Evolutionary conservation across 2,888 invertebrate species (phyloP).

Genomic region (Gymnosoma rotundatum): DNA sequence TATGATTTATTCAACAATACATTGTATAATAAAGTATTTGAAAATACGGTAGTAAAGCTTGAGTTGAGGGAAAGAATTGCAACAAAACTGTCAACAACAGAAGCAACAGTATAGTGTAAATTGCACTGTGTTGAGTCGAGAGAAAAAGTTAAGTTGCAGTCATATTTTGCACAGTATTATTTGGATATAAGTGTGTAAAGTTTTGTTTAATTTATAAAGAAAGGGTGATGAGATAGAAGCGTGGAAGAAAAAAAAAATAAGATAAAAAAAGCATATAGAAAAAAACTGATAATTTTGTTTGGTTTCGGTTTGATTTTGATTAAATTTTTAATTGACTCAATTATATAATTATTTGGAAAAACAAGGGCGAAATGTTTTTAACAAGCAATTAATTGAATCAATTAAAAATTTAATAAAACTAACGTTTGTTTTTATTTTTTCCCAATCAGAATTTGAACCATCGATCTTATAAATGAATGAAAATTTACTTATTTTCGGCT

Average conservation of each 20-base stretch:
- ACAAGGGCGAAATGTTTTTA: too few species aligned
- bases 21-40: slow-evolving; percentile 49
- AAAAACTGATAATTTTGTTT: too few species aligned
- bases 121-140: slow-evolving; percentile 33
- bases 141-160: slow-evolving; percentile 48
- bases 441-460: too few species aligned
- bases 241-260: neutral
- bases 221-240: neutral
- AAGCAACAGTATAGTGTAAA: slow-evolving; percentile 49
- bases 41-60: neutral
- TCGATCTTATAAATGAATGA: too few species aligned
- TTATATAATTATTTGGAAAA: too few species aligned
- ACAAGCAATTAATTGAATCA: too few species aligned
- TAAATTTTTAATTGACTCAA: too few species aligned
- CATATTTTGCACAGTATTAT: slow-evolving; percentile 52
- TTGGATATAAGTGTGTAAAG: neutral
- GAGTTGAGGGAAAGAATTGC: slow-evolving; percentile 6
- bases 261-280: too few species aligned
- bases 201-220: neutral
- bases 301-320: too few species aligned
- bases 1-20: slow-evolving; percentile 39
- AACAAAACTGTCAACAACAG: slow-evolving; percentile 56
- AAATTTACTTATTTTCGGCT: too few species aligned
- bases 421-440: too few species aligned
- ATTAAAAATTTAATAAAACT: too few species aligned